Conservation (phyloP, 2,888 invertebrate species). For the Agrotis puta region DNA sequence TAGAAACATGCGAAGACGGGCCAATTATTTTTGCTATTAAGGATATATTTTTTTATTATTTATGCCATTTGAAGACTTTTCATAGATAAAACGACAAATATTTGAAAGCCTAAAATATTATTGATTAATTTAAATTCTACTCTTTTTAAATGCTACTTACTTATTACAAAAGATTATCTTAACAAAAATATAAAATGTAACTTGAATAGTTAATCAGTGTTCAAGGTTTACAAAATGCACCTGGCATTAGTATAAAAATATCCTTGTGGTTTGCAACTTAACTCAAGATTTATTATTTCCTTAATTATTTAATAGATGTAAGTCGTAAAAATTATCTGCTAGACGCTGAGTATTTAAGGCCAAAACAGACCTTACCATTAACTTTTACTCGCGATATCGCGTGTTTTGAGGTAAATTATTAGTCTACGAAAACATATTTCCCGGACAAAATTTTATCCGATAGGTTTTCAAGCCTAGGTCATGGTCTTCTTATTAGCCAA, state of each 20-base stretch:
- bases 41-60: no score
- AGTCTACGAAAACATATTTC: not conserved
- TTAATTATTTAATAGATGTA: constrained; percentile 27
- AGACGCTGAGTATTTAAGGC: constrained; percentile 11
- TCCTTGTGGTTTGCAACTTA: constrained; percentile 30
- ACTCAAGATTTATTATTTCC: constrained; percentile 49
- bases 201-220: not conserved
- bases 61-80: no score
- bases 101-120: no score
- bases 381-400: not conserved
- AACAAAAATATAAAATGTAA: not conserved
- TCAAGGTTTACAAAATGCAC: constrained; percentile 5
- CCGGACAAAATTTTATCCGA: not conserved
- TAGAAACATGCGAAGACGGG: no score
- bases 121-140: not conserved
- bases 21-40: no score
- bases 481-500: not conserved
- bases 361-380: not conserved
- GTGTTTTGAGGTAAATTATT: not conserved
- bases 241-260: constrained; percentile 1
- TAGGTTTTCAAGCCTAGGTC: not conserved
- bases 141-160: not conserved
- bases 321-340: constrained; percentile 4
- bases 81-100: no score
- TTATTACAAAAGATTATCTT: not conserved